Percentiles rank a stretch among this genome's conserved stretches.
These are phyloP conservation scores for Microplitis demolitor DNA, from an alignment of 1,140 invertebrate genomes.

Conservation along the genomic window DNA sequence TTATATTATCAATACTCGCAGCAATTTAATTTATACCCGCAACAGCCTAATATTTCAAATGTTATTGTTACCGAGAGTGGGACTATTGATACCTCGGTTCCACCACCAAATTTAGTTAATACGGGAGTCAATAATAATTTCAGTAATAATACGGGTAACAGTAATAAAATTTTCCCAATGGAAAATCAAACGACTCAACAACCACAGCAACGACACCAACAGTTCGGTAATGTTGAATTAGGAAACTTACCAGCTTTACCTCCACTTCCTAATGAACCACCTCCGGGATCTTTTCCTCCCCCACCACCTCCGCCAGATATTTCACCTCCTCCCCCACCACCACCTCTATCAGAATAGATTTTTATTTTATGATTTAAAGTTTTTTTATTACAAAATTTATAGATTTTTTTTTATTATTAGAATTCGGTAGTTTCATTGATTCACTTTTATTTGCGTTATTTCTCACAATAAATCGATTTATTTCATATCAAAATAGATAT, in stretches of 20 bases:
- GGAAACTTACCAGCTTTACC: slow-evolving; percentile 35
- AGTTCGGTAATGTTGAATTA: background rate
- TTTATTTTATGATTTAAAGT: background rate
- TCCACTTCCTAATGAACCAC: slow-evolving; percentile 57
- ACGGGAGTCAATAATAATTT: background rate
- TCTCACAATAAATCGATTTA: too few species aligned
- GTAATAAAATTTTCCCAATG: background rate
- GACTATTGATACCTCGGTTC: slow-evolving; percentile 53
- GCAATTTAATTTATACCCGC: slow-evolving; percentile 43
- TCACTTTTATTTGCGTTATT: too few species aligned
- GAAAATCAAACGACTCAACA: background rate
- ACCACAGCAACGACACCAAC: too few species aligned
- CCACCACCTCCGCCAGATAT: slow-evolving; percentile 54
- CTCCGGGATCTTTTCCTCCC: slow-evolving; percentile 48
- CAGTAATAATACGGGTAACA: background rate
- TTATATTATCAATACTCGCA: slow-evolving; percentile 45
- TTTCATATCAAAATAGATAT: too few species aligned
- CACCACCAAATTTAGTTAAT: slow-evolving; percentile 39
- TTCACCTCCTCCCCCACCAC: slow-evolving; percentile 51
- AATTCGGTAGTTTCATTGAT: too few species aligned
- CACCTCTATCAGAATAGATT: slow-evolving; percentile 42
- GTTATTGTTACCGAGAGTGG: slow-evolving; percentile 49
- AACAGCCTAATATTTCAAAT: slow-evolving; percentile 32
- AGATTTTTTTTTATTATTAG: too few species aligned
- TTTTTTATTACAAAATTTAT: too few species aligned